Base-by-base conservation (phyloP, 2,113 vertebrate species). In the Poeciliopsis prolifica region DNA sequence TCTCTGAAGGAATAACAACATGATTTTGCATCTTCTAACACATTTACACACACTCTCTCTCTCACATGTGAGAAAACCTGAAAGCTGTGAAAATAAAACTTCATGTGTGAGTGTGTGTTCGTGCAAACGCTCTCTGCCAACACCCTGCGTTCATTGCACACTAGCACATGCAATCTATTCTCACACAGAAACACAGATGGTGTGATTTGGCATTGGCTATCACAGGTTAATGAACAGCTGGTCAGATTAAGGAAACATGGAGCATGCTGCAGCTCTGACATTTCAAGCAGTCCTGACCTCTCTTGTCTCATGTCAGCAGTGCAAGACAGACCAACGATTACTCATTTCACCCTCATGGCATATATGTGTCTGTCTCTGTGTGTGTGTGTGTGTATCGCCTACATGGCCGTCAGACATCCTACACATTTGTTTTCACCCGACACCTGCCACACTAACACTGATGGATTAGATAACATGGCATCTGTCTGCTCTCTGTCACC, bases 221-320 rank as follows among this genome's bases (percentile, higher is more conserved):
- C 13, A 78, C 42, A 71, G 40, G 48, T 28, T 12, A 60, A 29
- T 61, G 26, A 35, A 44, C 30, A 70, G 37, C 8, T 44, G 19
- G 7, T 70, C 54, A 63, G 68, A 26, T 62, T 14, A 35, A 35
- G 71, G 17, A 69, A 1, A 35, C 30, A 14, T 48, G 70, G 29
- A 44, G 24, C 51, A 0, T 4, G 13, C 17, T 75, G 82, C 73
- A 15, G 65, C 7, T 13, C 17, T 28, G 71, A 79, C 77, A 73
- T 75, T 72, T 86, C 44, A 48, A 80, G 63, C 54, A 62, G 77
- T 74, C 44, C 37, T 74, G 85, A 87, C 82, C 87, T 82, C 78
- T 78, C 69, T 22, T 86, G 86, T 91, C 75, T 81, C 75, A 61
- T 79, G 84, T 83, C 65, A 80, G 87, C 74, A 86, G 61, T 62